These are phyloP conservation scores for Campylomormyrus tamandua DNA, from an alignment of 2,113 vertebrate genomes.

Conservation along the genomic window DNA sequence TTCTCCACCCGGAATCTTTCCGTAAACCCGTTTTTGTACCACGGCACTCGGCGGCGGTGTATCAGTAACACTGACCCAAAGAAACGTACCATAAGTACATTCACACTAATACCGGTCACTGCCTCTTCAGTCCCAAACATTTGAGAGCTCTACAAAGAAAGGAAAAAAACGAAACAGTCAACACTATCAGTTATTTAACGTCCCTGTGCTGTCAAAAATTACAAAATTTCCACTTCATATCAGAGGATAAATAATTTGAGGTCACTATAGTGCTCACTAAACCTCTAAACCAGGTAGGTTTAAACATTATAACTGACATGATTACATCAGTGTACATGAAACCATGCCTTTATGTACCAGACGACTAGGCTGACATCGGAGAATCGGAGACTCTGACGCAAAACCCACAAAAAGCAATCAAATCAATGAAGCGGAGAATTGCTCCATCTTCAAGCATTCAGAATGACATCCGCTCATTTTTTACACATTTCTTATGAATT, in stretches of 20 bases:
- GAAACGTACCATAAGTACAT: slow-evolving; percentile 3
- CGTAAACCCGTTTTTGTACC: background rate
- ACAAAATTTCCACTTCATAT: background rate
- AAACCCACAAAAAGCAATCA: background rate
- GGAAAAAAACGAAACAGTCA: background rate
- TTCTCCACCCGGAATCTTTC: background rate
- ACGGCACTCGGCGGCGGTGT: background rate
- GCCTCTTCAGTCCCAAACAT: background rate
- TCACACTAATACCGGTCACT: background rate
- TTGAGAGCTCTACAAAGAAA: background rate
- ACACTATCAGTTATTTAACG: background rate
- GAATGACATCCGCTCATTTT: background rate
- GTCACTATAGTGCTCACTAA: background rate
- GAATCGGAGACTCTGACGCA: background rate
- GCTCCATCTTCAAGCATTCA: background rate
- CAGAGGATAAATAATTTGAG: background rate
- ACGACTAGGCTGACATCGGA: background rate
- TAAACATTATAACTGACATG: background rate
- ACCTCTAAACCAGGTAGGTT: background rate
- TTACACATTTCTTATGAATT: background rate
- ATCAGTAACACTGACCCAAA: background rate
- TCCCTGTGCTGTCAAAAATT: background rate
- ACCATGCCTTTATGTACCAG: background rate
- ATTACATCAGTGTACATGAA: background rate
- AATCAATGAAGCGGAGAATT: background rate